Conservation (phyloP, 1,140 invertebrate genomes). For the Leguminivora glycinivorella region DNA sequence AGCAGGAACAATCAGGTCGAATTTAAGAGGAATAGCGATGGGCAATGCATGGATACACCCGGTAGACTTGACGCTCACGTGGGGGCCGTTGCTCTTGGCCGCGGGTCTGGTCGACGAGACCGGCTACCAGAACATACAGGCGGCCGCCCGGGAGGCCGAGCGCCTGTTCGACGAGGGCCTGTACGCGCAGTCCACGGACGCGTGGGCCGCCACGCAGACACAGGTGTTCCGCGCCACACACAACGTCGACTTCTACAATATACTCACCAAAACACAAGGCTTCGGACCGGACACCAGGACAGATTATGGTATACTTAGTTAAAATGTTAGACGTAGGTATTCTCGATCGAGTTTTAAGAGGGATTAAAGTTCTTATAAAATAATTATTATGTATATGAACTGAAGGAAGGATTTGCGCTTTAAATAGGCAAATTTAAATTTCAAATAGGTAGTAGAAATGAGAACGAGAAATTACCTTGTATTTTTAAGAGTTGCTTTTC, state of each 20-base stretch:
- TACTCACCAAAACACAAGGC: slow-evolving; percentile 79
- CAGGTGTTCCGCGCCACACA: slow-evolving; percentile 80
- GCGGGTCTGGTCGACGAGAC: slow-evolving; percentile 82
- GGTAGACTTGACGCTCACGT: slow-evolving; percentile 88
- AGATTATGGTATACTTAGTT: slow-evolving; percentile 8
- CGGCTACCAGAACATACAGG: slow-evolving; percentile 79
- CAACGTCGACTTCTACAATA: slow-evolving; percentile 90
- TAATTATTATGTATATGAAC: no score
- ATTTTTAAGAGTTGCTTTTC: no score
- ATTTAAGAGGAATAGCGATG: slow-evolving; percentile 88
- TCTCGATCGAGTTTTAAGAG: no score
- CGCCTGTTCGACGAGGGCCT: slow-evolving; percentile 75
- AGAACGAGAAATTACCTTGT: no score
- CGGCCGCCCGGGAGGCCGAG: slow-evolving; percentile 75
- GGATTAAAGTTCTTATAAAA: no score
- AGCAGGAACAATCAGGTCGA: slow-evolving; percentile 82
- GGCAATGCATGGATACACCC: slow-evolving; percentile 94
- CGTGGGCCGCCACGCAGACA: slow-evolving; percentile 83
- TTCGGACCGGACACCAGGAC: slow-evolving; percentile 36
- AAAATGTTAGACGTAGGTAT: not conserved
- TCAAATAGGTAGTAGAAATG: no score
- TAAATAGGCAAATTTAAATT: no score
- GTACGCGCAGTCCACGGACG: slow-evolving; percentile 81
- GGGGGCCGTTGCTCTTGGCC: slow-evolving; percentile 86
- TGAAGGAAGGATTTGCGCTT: no score